Percentiles rank a stretch among this genome's conserved stretches.
phyloP scores from a whole-genome alignment of 2,888 invertebrate genomes.

The Brachyopa scutellaris region DNA sequence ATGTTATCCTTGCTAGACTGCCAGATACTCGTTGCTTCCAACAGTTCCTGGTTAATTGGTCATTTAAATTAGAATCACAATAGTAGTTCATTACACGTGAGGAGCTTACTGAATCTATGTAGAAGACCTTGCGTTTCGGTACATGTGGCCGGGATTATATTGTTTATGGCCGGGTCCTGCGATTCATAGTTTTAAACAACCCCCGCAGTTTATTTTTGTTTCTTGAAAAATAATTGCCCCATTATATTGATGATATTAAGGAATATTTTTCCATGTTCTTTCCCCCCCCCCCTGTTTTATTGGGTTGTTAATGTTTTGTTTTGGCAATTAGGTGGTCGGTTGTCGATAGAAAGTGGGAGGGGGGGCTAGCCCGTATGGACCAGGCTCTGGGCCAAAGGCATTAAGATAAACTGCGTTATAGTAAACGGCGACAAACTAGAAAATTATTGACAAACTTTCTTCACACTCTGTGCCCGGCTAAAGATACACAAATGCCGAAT shows the following conservation, averaged over 20 bases:
- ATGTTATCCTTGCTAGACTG: conserved; percentile 34
- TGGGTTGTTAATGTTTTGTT: conserved; percentile 69
- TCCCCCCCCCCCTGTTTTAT: conserved; percentile 44
- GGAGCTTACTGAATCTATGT: conserved; percentile 31
- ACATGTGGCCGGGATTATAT: conserved; percentile 50
- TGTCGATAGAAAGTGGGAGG: background rate
- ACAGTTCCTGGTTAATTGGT: conserved; percentile 62
- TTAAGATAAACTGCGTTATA: conserved; percentile 65
- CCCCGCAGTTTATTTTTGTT: conserved; percentile 15
- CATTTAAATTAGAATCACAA: conserved; percentile 67
- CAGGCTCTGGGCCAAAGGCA: conserved; percentile 20
- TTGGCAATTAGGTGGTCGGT: conserved; percentile 61
- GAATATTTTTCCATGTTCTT: conserved; percentile 56
- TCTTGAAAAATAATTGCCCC: conserved; percentile 59
- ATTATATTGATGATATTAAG: conserved; percentile 69
- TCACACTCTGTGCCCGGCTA: conserved; percentile 26
- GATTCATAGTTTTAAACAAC: conserved; percentile 25
- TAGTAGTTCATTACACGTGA: conserved; percentile 67
- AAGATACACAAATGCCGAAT: background rate
- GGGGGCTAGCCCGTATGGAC: background rate
- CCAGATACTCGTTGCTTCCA: conserved; percentile 20
- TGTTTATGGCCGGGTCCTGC: conserved; percentile 40
- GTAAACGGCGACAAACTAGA: conserved; percentile 69
- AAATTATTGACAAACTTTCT: conserved; percentile 70
- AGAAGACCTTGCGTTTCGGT: too few species aligned